Conservation (phyloP, 2,797 vertebrate species). For the Micromesistius poutassou region DNA sequence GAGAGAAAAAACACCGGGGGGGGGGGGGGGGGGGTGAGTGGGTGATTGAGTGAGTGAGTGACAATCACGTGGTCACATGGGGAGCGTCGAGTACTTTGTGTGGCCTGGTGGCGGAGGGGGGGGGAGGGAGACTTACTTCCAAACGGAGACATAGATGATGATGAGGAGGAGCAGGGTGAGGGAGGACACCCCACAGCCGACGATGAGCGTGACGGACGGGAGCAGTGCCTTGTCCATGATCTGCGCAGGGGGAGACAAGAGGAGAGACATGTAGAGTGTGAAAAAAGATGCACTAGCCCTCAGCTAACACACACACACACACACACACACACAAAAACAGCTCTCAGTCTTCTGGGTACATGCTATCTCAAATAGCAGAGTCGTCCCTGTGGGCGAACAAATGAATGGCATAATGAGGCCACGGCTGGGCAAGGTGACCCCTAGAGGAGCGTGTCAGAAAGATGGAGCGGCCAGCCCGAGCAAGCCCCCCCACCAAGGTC, state of each 20-base stretch:
- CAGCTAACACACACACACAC: slow-evolving; percentile 28
- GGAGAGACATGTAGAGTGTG: slow-evolving; percentile 14
- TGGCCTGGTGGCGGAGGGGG: neutral
- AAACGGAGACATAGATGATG: slow-evolving; percentile 98
- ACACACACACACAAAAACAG: slow-evolving; percentile 26
- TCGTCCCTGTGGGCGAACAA: slow-evolving; percentile 61
- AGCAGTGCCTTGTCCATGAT: slow-evolving; percentile 91
- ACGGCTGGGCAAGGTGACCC: slow-evolving; percentile 74
- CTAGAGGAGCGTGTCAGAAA: slow-evolving; percentile 71
- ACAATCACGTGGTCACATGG: neutral
- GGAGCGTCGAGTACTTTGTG: neutral
- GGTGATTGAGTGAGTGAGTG: slow-evolving; percentile 14
- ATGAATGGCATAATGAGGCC: slow-evolving; percentile 76
- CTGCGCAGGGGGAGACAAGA: slow-evolving; percentile 70
- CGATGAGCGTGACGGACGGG: slow-evolving; percentile 96
- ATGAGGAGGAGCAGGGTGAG: slow-evolving; percentile 95
- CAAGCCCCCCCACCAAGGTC: slow-evolving; percentile 57
- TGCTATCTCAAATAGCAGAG: slow-evolving; percentile 64
- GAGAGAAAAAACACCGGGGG: neutral
- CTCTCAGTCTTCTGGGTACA: slow-evolving; percentile 5
- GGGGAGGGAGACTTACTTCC: slow-evolving; percentile 82
- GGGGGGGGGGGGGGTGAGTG: slow-evolving; percentile 18
- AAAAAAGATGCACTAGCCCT: slow-evolving; percentile 5
- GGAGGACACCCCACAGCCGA: slow-evolving; percentile 97
- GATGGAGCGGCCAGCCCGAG: slow-evolving; percentile 48